A percentile compares a stretch with the other conserved stretches of the same genome.
Conservation (phyloP, 2,888 invertebrate genomes). For the Perithous albicinctus region DNA sequence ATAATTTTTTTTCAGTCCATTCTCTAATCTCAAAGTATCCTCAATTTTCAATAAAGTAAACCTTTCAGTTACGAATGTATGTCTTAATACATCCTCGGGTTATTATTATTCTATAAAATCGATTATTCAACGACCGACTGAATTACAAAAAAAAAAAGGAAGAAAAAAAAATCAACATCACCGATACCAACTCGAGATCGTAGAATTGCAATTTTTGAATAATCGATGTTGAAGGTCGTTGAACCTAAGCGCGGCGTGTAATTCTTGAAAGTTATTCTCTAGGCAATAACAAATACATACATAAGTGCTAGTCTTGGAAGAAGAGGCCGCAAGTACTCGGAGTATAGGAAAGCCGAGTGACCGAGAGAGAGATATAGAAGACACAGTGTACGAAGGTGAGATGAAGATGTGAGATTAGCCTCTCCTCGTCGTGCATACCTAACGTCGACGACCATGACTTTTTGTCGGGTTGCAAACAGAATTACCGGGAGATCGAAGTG, state of each 20-base stretch:
- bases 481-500: slow-evolving; percentile 45
- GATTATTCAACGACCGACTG: no score
- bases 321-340: not conserved
- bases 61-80: no score
- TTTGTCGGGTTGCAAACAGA: slow-evolving; percentile 20
- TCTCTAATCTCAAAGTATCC: no score
- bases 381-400: not conserved
- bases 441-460: slow-evolving; percentile 30
- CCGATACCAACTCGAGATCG: no score
- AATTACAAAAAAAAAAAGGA: no score
- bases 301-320: not conserved
- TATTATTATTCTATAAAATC: no score
- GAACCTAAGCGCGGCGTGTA: not conserved
- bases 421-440: slow-evolving; percentile 18
- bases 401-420: slow-evolving; percentile 10
- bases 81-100: no score
- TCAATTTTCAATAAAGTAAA: no score
- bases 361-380: not conserved
- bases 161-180: no score
- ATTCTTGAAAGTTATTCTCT: slow-evolving; percentile 7
- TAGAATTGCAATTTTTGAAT: no score
- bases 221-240: slow-evolving; percentile 1
- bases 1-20: no score
- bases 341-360: not conserved
- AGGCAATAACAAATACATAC: slow-evolving; percentile 12